Conservation (phyloP, 2,113 vertebrate species). For the Cacatua alba region DNA sequence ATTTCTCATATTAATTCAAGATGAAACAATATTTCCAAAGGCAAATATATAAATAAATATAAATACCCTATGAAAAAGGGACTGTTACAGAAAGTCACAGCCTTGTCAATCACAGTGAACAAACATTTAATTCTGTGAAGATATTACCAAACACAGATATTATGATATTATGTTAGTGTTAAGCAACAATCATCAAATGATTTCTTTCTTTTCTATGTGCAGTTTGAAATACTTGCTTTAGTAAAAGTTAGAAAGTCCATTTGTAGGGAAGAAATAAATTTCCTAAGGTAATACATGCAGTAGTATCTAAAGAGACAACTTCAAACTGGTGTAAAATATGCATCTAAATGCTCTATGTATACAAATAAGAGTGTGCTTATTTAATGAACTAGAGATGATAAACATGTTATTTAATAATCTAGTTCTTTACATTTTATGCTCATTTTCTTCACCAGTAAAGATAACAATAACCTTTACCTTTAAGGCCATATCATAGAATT, state of each 20-base stretch:
- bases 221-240: background rate
- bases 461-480: background rate
- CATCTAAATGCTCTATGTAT: background rate
- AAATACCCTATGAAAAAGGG: background rate
- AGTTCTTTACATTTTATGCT: background rate
- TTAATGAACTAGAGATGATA: background rate
- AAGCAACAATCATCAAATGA: background rate
- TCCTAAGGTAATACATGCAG: background rate
- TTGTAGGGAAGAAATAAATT: background rate
- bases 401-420: background rate
- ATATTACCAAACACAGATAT: background rate
- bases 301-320: background rate
- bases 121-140: background rate
- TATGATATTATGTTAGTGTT: background rate
- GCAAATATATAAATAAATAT: background rate
- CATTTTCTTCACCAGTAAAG: background rate
- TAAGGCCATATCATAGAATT: background rate
- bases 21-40: conserved; percentile 27
- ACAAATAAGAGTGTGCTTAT: background rate
- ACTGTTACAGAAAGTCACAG: background rate
- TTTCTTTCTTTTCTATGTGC: background rate
- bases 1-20: conserved; percentile 54
- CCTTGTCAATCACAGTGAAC: background rate
- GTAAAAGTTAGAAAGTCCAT: background rate
- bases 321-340: background rate